Evolutionary conservation across 2,888 invertebrate species (phyloP).

Genomic region (Emmelina monodactyla): DNA sequence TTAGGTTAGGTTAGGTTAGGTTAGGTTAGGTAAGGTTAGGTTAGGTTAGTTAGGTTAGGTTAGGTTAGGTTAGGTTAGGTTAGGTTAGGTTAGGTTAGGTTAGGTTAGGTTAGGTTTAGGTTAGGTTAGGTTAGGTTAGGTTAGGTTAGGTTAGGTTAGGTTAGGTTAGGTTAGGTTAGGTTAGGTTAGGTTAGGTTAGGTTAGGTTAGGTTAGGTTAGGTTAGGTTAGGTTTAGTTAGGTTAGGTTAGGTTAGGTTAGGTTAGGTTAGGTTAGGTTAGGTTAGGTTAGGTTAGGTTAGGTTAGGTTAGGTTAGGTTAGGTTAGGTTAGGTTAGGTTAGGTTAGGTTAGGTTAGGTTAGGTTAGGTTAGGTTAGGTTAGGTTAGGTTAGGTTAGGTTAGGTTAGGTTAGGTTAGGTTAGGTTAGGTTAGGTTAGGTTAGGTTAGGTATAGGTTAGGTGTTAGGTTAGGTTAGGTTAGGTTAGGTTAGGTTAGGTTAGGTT

Average conservation of each 20-base stretch:
- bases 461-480: slow-evolving; percentile 5
- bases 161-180: slow-evolving; percentile 18
- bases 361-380: slow-evolving; percentile 13
- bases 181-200: slow-evolving; percentile 17
- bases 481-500: slow-evolving; percentile 4
- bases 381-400: slow-evolving; percentile 7
- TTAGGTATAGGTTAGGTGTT: slow-evolving; percentile 5
- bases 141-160: slow-evolving; percentile 19
- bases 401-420: slow-evolving; percentile 7
- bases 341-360: slow-evolving; percentile 14
- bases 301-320: slow-evolving; percentile 17
- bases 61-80: slow-evolving; percentile 16
- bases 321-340: slow-evolving; percentile 16
- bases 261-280: slow-evolving; percentile 17
- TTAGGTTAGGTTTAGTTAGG: slow-evolving; percentile 16
- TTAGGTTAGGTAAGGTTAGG: slow-evolving; percentile 16
- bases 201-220: slow-evolving; percentile 17
- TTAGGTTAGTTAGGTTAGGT: slow-evolving; percentile 16
- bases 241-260: slow-evolving; percentile 17
- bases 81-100: slow-evolving; percentile 16
- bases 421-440: slow-evolving; percentile 7
- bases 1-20: slow-evolving; percentile 16
- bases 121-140: slow-evolving; percentile 18
- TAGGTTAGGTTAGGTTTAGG: slow-evolving; percentile 17
- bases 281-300: slow-evolving; percentile 17